Evolutionary conservation across 2,888 invertebrate species (phyloP).

Genomic region (Camptogramma bilineatum): DNA sequence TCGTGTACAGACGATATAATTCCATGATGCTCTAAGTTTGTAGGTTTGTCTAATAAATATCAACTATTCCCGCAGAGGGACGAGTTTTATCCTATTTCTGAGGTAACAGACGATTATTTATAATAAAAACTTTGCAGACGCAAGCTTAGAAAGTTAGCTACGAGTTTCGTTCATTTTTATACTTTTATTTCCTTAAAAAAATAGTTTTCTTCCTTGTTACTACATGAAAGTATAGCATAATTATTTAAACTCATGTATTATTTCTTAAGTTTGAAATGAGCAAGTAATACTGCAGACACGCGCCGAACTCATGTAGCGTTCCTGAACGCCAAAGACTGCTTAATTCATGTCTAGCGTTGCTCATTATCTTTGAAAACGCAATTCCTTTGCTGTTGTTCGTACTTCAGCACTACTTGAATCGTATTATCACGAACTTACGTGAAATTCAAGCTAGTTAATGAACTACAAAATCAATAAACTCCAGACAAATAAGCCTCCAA

Average conservation of each 20-base stretch:
- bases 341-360: neutral
- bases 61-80: constrained; percentile 38
- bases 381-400: neutral
- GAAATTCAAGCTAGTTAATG: neutral
- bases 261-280: neutral
- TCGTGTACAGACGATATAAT: constrained; percentile 6
- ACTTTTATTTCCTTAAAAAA: neutral
- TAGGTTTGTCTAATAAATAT: constrained; percentile 54
- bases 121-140: constrained; percentile 31
- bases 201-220: neutral
- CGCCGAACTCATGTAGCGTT: neutral
- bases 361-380: neutral
- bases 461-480: constrained; percentile 21
- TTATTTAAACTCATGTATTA: neutral
- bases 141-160: constrained; percentile 22
- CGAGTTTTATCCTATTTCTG: constrained; percentile 48
- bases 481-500: constrained; percentile 30
- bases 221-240: neutral
- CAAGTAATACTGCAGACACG: neutral
- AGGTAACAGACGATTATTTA: constrained; percentile 33
- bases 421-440: neutral
- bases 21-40: constrained; percentile 39
- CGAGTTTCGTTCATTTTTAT: constrained; percentile 1
- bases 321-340: neutral
- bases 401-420: neutral